Conservation (phyloP, 1,140 invertebrate genomes). For the Manduca sexta region DNA sequence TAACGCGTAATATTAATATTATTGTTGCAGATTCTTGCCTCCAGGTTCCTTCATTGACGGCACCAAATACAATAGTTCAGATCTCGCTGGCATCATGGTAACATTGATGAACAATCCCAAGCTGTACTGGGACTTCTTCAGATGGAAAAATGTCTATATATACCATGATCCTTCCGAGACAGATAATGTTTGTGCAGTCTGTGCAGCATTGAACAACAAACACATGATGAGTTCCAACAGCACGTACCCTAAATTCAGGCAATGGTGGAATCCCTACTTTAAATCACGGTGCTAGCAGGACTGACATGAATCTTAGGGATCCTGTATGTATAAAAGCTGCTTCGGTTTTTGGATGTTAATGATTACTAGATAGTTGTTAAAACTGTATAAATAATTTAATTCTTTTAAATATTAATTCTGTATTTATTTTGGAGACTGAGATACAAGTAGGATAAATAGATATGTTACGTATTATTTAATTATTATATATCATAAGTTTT, state of each 20-base stretch:
- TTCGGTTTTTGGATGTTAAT: too few relatives aligned
- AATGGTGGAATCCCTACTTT: constrained; percentile 48
- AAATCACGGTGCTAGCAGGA: constrained; percentile 25
- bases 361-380: too few relatives aligned
- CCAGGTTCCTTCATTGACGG: constrained; percentile 53
- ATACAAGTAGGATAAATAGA: too few relatives aligned
- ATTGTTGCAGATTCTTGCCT: constrained; percentile 47
- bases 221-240: constrained; percentile 20
- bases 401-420: too few relatives aligned
- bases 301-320: too few relatives aligned
- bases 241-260: constrained; percentile 40
- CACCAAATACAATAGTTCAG: constrained; percentile 7
- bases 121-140: constrained; percentile 39
- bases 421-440: too few relatives aligned
- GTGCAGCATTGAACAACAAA: constrained; percentile 38
- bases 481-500: too few relatives aligned
- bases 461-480: too few relatives aligned
- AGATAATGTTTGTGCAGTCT: constrained; percentile 44
- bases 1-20: too few relatives aligned
- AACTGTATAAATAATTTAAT: too few relatives aligned
- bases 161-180: constrained; percentile 29
- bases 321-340: too few relatives aligned
- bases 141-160: constrained; percentile 41
- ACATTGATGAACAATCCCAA: constrained; percentile 27
- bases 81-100: constrained; percentile 33